A percentile compares a stretch with the other conserved stretches of the same genome.
Evolutionary conservation across 2,888 invertebrate genomes (phyloP).

Genomic region (Watsonalla binaria): DNA sequence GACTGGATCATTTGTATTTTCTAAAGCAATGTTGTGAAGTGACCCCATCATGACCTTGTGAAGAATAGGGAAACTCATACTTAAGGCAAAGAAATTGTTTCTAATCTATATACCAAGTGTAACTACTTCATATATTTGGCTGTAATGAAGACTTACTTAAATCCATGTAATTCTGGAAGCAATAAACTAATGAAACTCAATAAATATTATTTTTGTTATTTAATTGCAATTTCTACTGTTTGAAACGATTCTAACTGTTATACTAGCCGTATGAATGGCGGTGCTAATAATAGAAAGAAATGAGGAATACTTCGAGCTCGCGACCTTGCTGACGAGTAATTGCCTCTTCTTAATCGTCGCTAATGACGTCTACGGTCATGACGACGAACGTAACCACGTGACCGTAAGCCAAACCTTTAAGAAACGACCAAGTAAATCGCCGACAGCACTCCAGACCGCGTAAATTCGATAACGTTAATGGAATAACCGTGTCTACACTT

Average conservation of each 20-base stretch:
- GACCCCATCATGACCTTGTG: no score
- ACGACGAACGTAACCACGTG: slow-evolving; percentile 16
- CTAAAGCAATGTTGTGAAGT: no score
- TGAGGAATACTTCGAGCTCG: slow-evolving; percentile 18
- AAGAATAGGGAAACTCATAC: no score
- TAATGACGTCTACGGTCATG: slow-evolving; percentile 38
- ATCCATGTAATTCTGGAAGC: no score
- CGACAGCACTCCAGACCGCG: slow-evolving; percentile 20
- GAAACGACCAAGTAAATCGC: slow-evolving; percentile 21
- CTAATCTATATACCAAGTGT: no score
- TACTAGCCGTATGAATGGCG: background rate
- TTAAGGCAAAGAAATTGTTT: no score
- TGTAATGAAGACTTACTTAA: no score
- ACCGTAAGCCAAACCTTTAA: slow-evolving; percentile 28
- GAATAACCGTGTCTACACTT: background rate
- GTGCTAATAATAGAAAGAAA: slow-evolving; percentile 32
- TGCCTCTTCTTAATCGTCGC: slow-evolving; percentile 45
- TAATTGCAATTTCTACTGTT: no score
- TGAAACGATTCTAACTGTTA: background rate
- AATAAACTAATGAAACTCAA: no score
- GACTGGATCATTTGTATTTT: no score
- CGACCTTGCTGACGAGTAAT: slow-evolving; percentile 43
- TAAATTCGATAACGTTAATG: slow-evolving; percentile 17
- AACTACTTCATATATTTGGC: no score
- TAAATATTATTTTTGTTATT: no score